Base-by-base conservation (phyloP, 2,888 invertebrate genomes). In the Schrankia costaestrigalis region DNA sequence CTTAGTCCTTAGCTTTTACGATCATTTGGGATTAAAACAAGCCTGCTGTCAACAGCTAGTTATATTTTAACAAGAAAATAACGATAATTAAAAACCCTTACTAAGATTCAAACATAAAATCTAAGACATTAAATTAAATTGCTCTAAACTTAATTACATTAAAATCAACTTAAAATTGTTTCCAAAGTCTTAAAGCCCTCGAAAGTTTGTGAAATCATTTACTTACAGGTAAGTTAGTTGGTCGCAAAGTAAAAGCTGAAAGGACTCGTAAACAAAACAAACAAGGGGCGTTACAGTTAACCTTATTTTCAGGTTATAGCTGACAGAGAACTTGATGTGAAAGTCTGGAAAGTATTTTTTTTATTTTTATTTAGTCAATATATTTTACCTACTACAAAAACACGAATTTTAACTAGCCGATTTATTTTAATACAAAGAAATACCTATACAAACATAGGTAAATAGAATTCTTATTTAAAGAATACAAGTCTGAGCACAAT, bases 201-300 rank as follows among this genome's bases (percentile, higher is more conserved):
- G 34, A 40, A 50, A 51, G 31, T 51, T 54, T 49, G 18, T 6
- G 31, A 41, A 40, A 55, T 50, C 55, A 54, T 54, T 52, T 52
- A 54, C 55, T 46, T 52, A 46, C 37, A 23, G 28, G 26, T 25
- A 29, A 24, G 26, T 36, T 31, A 36, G 41, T 35, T 37, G 41
- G 41, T 51, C 44, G 33, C 53, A 47, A 54, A 53, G 48, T 56
- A 52, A 54, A 50, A 49, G 46, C 37, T 46, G 38, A 46, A 40
- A 49, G 29, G 41, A 37, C 41, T 47, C 46, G 52, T 53, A 63
- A 63, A 63, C 53, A 61, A 63, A 57, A 57, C 46, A 52, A 46
- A 51, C 52, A 48, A 49, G 48, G 51, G n/a, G 35, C 46, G 42
- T 40, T 51, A 43, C 31, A 39, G 31, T n/a, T n/a, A 27, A 49